Evolutionary conservation across 2,888 invertebrate species (phyloP), one percentile per base, ranked within the genome.

Genomic region (Sphaerophoria taeniata): DNA sequence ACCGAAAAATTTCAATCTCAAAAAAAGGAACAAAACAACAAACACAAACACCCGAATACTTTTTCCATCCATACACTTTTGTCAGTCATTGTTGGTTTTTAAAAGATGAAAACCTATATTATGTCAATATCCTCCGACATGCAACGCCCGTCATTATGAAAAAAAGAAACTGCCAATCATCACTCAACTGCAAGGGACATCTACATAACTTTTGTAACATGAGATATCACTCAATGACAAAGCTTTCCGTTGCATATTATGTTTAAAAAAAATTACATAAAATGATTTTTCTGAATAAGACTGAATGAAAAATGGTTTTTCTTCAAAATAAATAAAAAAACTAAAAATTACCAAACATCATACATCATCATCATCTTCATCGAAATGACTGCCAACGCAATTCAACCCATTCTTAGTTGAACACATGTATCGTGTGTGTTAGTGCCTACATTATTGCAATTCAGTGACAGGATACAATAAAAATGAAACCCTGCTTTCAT

Each of bases 281-380:
- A 43, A 31, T 16, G 14, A 63, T 49, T 47, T 11, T 11, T 31
- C 12, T 70, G 55, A 70, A 14, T 12, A 65, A 49, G 49, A 49
- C 7, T 51, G 69, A 51, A 71, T 85, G 84, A 80, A 85, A 85
- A 85, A 85, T 85, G 80, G 53, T 56, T 69, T 85, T 72, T 24
- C 55, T 14, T 45, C 3, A 14, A 45, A 45, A 24, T 12, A 11
- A 58, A 63, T 34, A 56, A 14, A 49, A 60, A 69, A 39, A 58
- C 6, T 58, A 58, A 49, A 78, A 74, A 60, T 73, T 72, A 31
- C n/a, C 60, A 61, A 83, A 73, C 80, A 85, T 80, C 84, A 85
- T 85, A 85, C 76, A 85, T 85, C 84, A 80, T 85, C 80, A 63
- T 82, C 82, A 79, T 14, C 16, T 61, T 2, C 12, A 14, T 53